Base-by-base conservation (phyloP, 1,140 invertebrate genomes). In the Pseudomyrmex gracilis region DNA sequence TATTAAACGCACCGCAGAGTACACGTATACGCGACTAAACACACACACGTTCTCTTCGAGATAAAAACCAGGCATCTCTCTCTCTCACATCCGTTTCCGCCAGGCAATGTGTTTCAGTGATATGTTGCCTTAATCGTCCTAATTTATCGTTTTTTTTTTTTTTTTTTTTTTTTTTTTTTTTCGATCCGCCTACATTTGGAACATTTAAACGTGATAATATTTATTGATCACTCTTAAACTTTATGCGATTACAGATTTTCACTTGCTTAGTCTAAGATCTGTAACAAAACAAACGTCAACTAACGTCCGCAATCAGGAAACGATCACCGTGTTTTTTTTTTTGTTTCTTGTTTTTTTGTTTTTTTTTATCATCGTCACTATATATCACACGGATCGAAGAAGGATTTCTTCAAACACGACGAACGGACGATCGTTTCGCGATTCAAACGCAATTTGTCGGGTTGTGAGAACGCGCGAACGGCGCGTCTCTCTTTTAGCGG, bases 131-230 rank as follows among this genome's bases (percentile, higher is more conserved):
- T 51, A 20, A 57, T 61, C 20, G 13, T 60, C n/a, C 66, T 71
- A 47, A 70, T 57, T 70, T 64, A 78, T 58, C 45, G 45, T 58
- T 34, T 34, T 34, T 34, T 34, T 34, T 34, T 24, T 34, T 7
- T 34, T 34, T 34, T 34, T 80, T 58, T 34, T 34, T 34, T 34
- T 34, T 34, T 34, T 24, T 34, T 7, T 34, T 34, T 34, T 34
- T 80, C 64, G 63, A 78, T 53, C 43, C 76, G 76, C 53, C 76
- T 58, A 71, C 64, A 78, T 53, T 78, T 84, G 67, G 73, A 87
- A 87, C 82, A 80, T 73, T 34, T 87, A 84, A 60, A 64, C 70
- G 57, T 60, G 73, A 80, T 84, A 82, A 88, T 86, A 82, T 24
- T 73, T 87, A 80, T 76, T 87, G 76, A 66, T 76, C 60, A 85